Percentiles rank a stretch among this genome's conserved stretches.
These are phyloP conservation scores for Heliornis fulica DNA, from an alignment of 2,113 vertebrate species.

Conservation along the genomic window DNA sequence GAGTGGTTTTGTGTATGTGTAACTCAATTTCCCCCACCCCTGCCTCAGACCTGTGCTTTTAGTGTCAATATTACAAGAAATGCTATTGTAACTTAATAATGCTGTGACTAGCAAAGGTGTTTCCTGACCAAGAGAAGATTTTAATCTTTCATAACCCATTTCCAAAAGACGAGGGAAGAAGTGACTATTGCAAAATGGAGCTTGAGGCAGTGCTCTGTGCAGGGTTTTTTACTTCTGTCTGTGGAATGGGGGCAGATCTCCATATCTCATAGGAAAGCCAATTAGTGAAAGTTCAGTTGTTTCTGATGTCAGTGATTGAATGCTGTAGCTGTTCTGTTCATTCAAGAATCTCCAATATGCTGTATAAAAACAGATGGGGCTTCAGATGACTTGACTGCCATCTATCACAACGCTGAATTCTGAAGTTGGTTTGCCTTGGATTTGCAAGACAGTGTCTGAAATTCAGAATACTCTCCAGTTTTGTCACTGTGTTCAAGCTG, in stretches of 20 bases:
- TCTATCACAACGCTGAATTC: background rate
- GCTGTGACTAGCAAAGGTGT: background rate
- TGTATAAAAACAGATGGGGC: slow-evolving; percentile 36
- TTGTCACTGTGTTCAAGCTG: background rate
- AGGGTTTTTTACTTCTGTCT: background rate
- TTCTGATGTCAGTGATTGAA: slow-evolving; percentile 13
- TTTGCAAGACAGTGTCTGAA: background rate
- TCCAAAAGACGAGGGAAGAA: background rate
- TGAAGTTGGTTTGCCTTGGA: background rate
- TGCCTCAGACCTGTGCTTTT: background rate
- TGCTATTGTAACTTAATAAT: background rate
- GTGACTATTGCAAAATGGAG: background rate
- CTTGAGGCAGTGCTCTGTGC: background rate
- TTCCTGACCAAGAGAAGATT: background rate
- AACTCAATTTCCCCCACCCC: background rate
- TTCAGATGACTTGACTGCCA: background rate
- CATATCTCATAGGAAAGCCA: slow-evolving; percentile 21
- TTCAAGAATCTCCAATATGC: slow-evolving; percentile 16
- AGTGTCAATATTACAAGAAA: background rate
- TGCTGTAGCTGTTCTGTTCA: slow-evolving; percentile 12
- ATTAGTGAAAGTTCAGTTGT: slow-evolving; percentile 34
- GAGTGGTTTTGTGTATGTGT: background rate
- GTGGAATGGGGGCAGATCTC: slow-evolving; percentile 34
- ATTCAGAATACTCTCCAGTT: background rate
- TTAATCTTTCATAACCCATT: background rate